Base-by-base conservation (phyloP, 2,113 vertebrate genomes). In the Antechinus stuartii region DNA sequence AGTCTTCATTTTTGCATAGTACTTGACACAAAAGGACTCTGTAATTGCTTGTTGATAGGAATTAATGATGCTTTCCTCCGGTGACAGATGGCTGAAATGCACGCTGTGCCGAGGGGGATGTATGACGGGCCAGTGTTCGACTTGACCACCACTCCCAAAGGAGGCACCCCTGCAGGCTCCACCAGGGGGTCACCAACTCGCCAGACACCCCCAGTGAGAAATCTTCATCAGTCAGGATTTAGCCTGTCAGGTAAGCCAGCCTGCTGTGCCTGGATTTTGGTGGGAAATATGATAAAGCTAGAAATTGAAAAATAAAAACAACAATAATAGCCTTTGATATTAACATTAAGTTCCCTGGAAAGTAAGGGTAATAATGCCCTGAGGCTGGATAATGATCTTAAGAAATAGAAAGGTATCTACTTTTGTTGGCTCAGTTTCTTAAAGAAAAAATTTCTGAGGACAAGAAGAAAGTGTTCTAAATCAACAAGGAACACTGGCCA, bases 151-250 rank as follows among this genome's bases (percentile, higher is more conserved):
- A 98, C 99, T 55, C 99, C 99, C 90, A 99, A 99, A 91, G 99
- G 99, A 0, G 99, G 99, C 0, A 99, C 99, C 22, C 99, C 99
- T 0, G 99, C 98, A 0, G 99, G 99, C 42, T 99, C 99, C 1
- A 99, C 99, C 57, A 99, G 99, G 42, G 99, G 99, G 57, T 99
- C 99, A 24, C 99, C 99, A 30, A 99, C 99, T 0, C 99, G 99
- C 96, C 99, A 99, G 96, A 98, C 98, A 8, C 99, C 99, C 0
- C 99, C 99, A 0, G 98, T 99, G 96, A 99, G 99, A 98, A 99
- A 99, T 98, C 99, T 99, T 91, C 99, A 99, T 97, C 99, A 99
- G 97, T 99, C 99, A 9, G 99, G 99, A 97, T 99, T 99, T 98
- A 99, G 99, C 98, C 99, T 99, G 98, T 99, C 99, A 97, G 99